Evolutionary conservation across 2,888 invertebrate genomes (phyloP).

Genomic region (Calameuta filiformis): DNA sequence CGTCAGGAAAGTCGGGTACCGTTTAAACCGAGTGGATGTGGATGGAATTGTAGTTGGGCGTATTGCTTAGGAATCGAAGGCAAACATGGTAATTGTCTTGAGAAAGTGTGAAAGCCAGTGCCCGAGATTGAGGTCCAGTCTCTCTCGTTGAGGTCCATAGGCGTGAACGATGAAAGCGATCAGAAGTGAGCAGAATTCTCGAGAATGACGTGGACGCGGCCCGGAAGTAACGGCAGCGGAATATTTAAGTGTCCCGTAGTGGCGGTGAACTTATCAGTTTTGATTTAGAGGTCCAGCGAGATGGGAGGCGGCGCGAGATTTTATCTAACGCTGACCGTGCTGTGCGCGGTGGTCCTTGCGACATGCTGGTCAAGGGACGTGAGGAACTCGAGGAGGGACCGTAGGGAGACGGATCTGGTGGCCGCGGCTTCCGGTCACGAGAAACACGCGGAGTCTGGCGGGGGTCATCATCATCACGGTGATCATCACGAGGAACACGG

Average conservation of each 20-base stretch:
- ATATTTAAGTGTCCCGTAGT: slow-evolving; percentile 54
- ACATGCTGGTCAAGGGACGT: slow-evolving; percentile 39
- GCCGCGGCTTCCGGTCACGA: slow-evolving; percentile 26
- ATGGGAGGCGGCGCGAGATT: slow-evolving; percentile 34
- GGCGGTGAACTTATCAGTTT: slow-evolving; percentile 43
- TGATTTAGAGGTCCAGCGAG: slow-evolving; percentile 37
- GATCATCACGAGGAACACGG: slow-evolving; percentile 29
- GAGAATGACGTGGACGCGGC: slow-evolving; percentile 2
- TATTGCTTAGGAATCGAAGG: background rate
- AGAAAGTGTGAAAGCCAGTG: slow-evolving; percentile 40
- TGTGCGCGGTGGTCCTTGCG: slow-evolving; percentile 16
- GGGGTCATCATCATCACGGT: slow-evolving; percentile 30
- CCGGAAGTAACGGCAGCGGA: slow-evolving; percentile 37
- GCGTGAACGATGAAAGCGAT: slow-evolving; percentile 4
- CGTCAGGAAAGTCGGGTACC: background rate
- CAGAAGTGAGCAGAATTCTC: too few species aligned
- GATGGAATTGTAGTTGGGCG: slow-evolving; percentile 8
- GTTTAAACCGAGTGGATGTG: background rate
- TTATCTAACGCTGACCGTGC: background rate
- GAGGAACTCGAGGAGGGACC: slow-evolving; percentile 12
- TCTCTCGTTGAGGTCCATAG: background rate
- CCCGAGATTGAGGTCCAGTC: background rate
- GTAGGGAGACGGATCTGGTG: slow-evolving; percentile 27
- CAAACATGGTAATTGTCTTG: slow-evolving; percentile 14
- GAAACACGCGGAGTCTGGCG: slow-evolving; percentile 25